phyloP scores from a whole-genome alignment of 1,140 invertebrate genomes.

The Protaetia brevitarsis region DNA sequence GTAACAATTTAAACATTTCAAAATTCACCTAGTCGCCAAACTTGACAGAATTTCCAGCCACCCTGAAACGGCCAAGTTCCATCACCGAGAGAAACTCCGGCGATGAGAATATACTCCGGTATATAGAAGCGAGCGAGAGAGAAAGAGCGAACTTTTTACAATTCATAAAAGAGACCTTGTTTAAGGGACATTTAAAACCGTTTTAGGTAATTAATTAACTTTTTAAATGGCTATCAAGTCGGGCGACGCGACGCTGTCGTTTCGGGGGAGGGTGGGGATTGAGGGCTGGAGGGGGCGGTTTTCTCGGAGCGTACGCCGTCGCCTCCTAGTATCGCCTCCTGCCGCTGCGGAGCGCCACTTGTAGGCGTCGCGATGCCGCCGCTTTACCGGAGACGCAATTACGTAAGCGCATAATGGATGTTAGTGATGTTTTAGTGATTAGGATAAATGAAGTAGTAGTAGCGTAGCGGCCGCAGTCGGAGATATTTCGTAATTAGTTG shows the following conservation, averaged over 20 bases:
- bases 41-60: too few relatives aligned
- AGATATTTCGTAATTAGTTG: too few relatives aligned
- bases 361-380: slow-evolving; percentile 34
- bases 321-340: slow-evolving; percentile 25
- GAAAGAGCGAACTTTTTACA: background rate
- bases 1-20: too few relatives aligned
- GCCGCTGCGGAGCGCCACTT: slow-evolving; percentile 37
- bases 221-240: slow-evolving; percentile 27
- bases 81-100: slow-evolving; percentile 11
- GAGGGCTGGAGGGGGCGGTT: background rate
- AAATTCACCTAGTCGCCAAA: too few relatives aligned
- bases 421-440: background rate
- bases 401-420: slow-evolving; percentile 25
- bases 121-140: too few relatives aligned
- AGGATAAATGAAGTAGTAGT: background rate
- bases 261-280: background rate
- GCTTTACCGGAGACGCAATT: slow-evolving; percentile 27
- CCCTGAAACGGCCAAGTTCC: background rate
- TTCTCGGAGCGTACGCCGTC: background rate
- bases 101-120: too few relatives aligned
- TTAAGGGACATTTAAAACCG: slow-evolving; percentile 30
- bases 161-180: slow-evolving; percentile 37
- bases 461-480: too few relatives aligned
- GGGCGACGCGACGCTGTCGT: background rate
- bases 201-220: slow-evolving; percentile 44